Evolutionary conservation across 2,888 invertebrate genomes (phyloP).

Genomic region (Acanthosepion pharaonis): DNA sequence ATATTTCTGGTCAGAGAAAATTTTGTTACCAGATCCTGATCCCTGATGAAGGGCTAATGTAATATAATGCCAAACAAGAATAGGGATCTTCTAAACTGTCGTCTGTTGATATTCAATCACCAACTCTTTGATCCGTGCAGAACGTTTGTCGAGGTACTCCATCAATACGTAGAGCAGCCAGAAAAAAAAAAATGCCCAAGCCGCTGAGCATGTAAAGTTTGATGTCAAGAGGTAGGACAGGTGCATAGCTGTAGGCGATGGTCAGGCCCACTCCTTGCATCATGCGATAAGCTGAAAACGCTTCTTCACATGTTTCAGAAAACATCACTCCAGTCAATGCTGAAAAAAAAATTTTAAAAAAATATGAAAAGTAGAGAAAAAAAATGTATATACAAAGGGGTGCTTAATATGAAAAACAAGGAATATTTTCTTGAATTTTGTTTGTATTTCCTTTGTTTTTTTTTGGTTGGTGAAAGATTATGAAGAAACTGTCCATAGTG

Average conservation of each 20-base stretch:
- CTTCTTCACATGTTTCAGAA: constrained; percentile 69
- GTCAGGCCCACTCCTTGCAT: constrained; percentile 68
- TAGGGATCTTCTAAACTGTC: not conserved
- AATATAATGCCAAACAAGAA: not conserved
- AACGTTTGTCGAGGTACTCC: constrained; percentile 54
- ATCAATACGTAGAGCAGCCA: constrained; percentile 61
- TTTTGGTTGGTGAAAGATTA: no score
- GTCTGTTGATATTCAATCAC: not conserved
- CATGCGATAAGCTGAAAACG: constrained; percentile 69
- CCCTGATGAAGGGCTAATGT: not conserved
- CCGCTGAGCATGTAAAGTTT: constrained; percentile 63
- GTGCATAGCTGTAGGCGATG: constrained; percentile 63
- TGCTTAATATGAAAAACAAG: no score
- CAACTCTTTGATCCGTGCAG: not conserved
- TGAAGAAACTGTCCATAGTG: no score
- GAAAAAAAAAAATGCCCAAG: constrained; percentile 60
- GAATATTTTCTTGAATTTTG: no score
- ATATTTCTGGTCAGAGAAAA: not conserved
- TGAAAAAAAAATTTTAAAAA: constrained; percentile 52
- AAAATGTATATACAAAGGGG: not conserved
- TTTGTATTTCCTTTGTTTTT: no score
- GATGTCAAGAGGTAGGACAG: constrained; percentile 62
- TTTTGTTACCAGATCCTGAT: not conserved
- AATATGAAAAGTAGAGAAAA: not conserved
- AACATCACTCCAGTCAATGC: constrained; percentile 71